phyloP scores from a whole-genome alignment of 2,888 invertebrate genomes.

The Eristalis tenax region DNA sequence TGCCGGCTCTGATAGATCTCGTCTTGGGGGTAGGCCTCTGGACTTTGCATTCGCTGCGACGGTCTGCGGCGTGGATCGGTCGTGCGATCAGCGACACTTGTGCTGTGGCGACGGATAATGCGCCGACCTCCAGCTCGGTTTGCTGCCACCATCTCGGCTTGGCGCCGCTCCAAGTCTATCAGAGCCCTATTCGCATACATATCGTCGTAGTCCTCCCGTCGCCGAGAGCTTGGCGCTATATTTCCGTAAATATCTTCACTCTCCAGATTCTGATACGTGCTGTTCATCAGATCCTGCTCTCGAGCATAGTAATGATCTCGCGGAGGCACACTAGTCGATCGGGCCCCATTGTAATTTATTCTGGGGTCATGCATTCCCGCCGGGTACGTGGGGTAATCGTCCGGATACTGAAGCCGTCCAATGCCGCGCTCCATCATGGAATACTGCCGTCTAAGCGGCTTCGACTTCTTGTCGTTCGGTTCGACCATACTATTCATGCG shows the following conservation, averaged over 20 bases:
- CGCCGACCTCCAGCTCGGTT: conserved; percentile 73
- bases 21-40: conserved; percentile 74
- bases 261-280: conserved; percentile 80
- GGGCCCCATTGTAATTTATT: conserved; percentile 66
- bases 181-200: conserved; percentile 81
- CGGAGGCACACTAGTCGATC: conserved; percentile 70
- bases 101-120: conserved; percentile 80
- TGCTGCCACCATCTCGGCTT: conserved; percentile 76
- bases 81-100: conserved; percentile 80
- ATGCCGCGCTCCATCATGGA: conserved; percentile 80
- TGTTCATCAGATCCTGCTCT: conserved; percentile 77
- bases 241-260: conserved; percentile 80
- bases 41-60: conserved; percentile 63
- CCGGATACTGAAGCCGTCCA: conserved; percentile 79
- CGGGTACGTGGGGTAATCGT: conserved; percentile 79
- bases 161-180: conserved; percentile 80
- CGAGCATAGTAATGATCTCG: conserved; percentile 71
- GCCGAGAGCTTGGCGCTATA: conserved; percentile 73
- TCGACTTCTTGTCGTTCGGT: conserved; percentile 76
- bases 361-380: conserved; percentile 77
- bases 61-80: conserved; percentile 73
- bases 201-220: conserved; percentile 77
- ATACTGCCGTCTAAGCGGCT: conserved; percentile 78
- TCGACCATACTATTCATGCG: conserved; percentile 81
- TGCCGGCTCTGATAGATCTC: conserved; percentile 79